A percentile compares a stretch with the other conserved stretches of the same genome.
phyloP scores from a whole-genome alignment of 2,888 invertebrate genomes.

The Drosophila birchii region DNA sequence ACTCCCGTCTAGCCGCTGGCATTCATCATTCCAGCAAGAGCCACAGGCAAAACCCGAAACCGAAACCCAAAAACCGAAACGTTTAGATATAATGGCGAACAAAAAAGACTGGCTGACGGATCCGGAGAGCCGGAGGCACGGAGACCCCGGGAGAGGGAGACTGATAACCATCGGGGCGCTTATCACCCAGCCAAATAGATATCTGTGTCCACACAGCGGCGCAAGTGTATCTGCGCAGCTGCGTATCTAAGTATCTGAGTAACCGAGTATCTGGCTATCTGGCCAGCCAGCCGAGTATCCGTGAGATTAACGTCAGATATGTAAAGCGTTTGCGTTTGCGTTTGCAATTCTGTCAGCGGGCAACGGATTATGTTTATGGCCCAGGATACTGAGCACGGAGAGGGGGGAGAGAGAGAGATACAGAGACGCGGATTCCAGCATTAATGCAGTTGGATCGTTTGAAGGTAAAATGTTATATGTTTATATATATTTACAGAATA shows the following conservation, averaged over 20 bases:
- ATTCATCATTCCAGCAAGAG: slow-evolving; percentile 67
- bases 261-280: slow-evolving; percentile 12
- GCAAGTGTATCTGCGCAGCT: slow-evolving; percentile 34
- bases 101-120: slow-evolving; percentile 21
- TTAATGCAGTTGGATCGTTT: not conserved
- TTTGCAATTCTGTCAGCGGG: slow-evolving; percentile 39
- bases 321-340: slow-evolving; percentile 36
- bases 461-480: not conserved
- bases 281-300: slow-evolving; percentile 11
- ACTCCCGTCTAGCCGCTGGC: slow-evolving; percentile 64
- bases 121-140: slow-evolving; percentile 22
- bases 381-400: not conserved
- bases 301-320: slow-evolving; percentile 71
- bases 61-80: slow-evolving; percentile 42
- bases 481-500: too few species aligned
- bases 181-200: slow-evolving; percentile 61
- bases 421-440: not conserved
- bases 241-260: slow-evolving; percentile 21
- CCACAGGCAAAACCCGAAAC: slow-evolving; percentile 38
- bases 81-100: slow-evolving; percentile 76
- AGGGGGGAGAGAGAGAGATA: not conserved
- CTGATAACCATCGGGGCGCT: slow-evolving; percentile 75
- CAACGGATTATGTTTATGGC: slow-evolving; percentile 69
- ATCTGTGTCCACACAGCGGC: slow-evolving; percentile 31
- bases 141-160: slow-evolving; percentile 31